Conservation (phyloP, 2,113 vertebrate species). For the Synodontis membranacea region DNA sequence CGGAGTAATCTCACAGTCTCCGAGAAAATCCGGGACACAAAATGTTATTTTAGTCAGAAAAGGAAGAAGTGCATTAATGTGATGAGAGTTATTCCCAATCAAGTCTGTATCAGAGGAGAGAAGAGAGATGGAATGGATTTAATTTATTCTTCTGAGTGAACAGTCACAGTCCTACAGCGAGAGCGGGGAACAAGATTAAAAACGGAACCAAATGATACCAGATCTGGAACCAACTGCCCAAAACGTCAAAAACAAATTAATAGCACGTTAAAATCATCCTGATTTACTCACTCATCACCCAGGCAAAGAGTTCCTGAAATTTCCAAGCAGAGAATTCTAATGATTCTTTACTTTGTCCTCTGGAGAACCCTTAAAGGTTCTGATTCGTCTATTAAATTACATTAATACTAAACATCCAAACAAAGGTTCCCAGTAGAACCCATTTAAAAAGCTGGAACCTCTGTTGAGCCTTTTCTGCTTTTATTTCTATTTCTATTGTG, state of each 20-base stretch:
- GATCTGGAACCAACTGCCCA: neutral
- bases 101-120: constrained; percentile 10
- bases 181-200: neutral
- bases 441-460: neutral
- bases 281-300: neutral
- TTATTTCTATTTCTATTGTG: neutral
- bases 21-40: neutral
- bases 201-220: neutral
- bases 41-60: neutral
- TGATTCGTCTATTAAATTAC: neutral
- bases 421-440: neutral
- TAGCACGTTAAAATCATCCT: neutral
- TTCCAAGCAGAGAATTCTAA: neutral
- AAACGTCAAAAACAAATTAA: neutral
- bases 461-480: neutral
- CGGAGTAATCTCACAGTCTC: too few species aligned
- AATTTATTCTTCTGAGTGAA: constrained; percentile 32
- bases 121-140: constrained; percentile 7
- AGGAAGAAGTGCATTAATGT: constrained; percentile 18
- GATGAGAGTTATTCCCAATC: constrained; percentile 1
- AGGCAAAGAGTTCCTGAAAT: neutral
- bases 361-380: neutral
- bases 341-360: neutral
- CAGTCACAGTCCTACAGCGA: constrained; percentile 13
- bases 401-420: neutral